These are phyloP conservation scores for Pycnomerus fuliginosus DNA, from an alignment of 2,888 invertebrate species.

Conservation along the genomic window DNA sequence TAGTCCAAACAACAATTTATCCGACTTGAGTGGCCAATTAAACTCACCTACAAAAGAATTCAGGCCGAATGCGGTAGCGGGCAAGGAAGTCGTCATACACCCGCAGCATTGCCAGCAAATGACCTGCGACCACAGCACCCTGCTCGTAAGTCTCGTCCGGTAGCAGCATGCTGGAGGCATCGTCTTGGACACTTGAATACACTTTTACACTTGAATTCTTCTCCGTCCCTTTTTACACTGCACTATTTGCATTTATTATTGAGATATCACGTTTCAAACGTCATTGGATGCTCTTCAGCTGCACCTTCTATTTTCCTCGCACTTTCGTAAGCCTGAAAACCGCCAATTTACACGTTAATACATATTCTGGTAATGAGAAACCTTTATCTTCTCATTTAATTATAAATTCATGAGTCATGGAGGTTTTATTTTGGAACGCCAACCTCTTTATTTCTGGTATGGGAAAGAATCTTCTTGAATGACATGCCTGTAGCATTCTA, in stretches of 20 bases:
- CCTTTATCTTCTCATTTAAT: too few species aligned
- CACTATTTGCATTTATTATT: too few species aligned
- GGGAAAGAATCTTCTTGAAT: too few species aligned
- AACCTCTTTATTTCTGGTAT: too few species aligned
- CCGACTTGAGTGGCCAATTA: too few species aligned
- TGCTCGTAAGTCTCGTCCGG: slow-evolving; percentile 81
- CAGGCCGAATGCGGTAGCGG: slow-evolving; percentile 68
- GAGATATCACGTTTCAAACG: slow-evolving; percentile 12
- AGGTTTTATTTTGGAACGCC: too few species aligned
- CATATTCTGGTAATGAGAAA: too few species aligned
- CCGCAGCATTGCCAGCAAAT: slow-evolving; percentile 55
- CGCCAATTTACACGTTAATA: too few species aligned
- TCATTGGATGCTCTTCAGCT: slow-evolving; percentile 8
- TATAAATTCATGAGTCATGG: too few species aligned
- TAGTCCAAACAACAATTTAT: too few species aligned
- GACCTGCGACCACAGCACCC: slow-evolving; percentile 49
- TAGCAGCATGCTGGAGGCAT: slow-evolving; percentile 62
- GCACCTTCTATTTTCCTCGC: slow-evolving; percentile 10
- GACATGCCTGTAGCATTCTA: too few species aligned
- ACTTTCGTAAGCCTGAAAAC: slow-evolving; percentile 9
- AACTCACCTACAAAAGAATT: slow-evolving; percentile 70
- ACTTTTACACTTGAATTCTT: slow-evolving; percentile 13
- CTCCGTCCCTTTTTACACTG: too few species aligned
- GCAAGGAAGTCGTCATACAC: slow-evolving; percentile 65
- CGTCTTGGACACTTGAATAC: slow-evolving; percentile 21